Base-by-base conservation (phyloP, 2,797 vertebrate species). In the Premnoplex brunnescens region DNA sequence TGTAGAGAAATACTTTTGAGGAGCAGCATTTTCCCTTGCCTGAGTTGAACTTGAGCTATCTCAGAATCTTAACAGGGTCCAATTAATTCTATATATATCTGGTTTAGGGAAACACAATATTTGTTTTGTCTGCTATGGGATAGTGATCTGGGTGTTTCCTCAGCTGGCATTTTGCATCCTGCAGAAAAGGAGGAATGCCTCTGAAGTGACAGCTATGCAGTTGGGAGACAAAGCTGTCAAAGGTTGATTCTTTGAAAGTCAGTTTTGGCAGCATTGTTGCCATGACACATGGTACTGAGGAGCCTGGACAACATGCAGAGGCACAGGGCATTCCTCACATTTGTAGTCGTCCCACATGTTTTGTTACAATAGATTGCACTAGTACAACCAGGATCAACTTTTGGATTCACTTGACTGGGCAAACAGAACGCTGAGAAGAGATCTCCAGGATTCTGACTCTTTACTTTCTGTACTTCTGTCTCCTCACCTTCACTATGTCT, bases 261-360 rank as follows among this genome's bases (percentile, higher is more conserved):
- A 91, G 32, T 77, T 93, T 93, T 93, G 63, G 96, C 86, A 96
- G 75, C 79, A 85, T 69, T 97, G 95, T 81, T 96, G 88, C 91
- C 23, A 30, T 94, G 46, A 48, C 86, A 46, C 83, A 90, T 21
- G 78, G 94, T 75, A 93, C 49, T 76, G 68, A 34, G 48, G 69
- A 95, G 86, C 78, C 84, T 80, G 74, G 89, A 77, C 76, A 91
- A 52, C 66, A 85, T 1, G 37, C 89, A 89, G 92, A 95, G 86
- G 93, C 63, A 28, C 55, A 80, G 75, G 75, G 49, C 68, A 82
- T 96, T 95, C 91, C 91, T 93, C 72, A 51, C 86, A 95, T 88
- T 88, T 89, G 58, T 34, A 78, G 62, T 85, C 87, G 85, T 89
- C 90, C 94, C 92, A 97, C 66, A 0, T 54, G 41, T 56, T 87